Evolutionary conservation across 92 coral and sea anemone species (phyloP).

Genomic region (Palythoa heliodiscus): DNA sequence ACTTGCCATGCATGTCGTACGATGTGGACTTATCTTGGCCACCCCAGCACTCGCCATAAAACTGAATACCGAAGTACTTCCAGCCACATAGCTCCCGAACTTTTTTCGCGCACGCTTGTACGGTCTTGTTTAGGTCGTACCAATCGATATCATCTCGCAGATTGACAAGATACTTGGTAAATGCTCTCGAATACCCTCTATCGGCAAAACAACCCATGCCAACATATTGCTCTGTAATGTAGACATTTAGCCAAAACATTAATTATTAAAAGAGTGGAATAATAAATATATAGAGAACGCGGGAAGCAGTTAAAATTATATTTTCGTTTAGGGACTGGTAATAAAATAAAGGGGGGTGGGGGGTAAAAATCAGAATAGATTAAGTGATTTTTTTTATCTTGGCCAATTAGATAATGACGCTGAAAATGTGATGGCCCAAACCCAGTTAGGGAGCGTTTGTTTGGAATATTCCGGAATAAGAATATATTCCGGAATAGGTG

Average conservation of each 20-base stretch:
- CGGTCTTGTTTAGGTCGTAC: conserved; percentile 28
- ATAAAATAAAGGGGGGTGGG: no score
- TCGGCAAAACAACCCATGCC: conserved; percentile 42
- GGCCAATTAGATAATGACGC: no score
- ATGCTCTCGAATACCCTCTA: background rate
- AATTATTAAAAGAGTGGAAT: background rate
- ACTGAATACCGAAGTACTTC: conserved; percentile 38
- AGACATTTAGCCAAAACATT: background rate
- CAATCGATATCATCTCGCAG: conserved; percentile 35
- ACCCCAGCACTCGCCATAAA: conserved; percentile 43
- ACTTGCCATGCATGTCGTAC: background rate
- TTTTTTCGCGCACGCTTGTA: conserved; percentile 31
- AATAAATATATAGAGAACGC: no score
- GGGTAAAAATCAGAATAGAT: no score
- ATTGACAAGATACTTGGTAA: conserved; percentile 13
- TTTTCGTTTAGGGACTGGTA: no score
- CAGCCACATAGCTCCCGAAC: conserved; percentile 23
- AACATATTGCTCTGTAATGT: conserved; percentile 14
- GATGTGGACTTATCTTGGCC: background rate
- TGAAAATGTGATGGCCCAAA: no score
- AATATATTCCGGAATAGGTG: no score
- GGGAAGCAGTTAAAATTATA: no score
- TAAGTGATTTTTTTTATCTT: no score
- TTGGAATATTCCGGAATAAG: no score
- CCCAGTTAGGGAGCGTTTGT: no score